Evolutionary conservation across 92 coral and sea anemone species (phyloP).

Genomic region (Montipora capitata): DNA sequence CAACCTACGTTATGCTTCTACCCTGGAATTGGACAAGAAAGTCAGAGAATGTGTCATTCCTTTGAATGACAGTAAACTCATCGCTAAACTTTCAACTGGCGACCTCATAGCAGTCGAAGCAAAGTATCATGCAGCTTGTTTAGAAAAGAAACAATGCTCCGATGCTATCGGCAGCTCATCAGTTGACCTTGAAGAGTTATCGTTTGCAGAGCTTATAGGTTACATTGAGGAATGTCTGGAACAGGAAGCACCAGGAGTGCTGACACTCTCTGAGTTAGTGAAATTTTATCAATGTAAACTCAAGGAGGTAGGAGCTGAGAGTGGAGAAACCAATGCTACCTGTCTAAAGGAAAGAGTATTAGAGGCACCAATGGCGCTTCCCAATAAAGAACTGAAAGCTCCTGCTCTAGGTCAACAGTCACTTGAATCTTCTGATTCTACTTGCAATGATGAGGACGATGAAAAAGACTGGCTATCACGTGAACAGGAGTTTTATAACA

Average conservation of each 20-base stretch:
- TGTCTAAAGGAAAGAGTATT: slow-evolving; percentile 73
- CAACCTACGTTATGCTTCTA: slow-evolving; percentile 70
- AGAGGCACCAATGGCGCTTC: slow-evolving; percentile 58
- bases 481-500: slow-evolving; percentile 43
- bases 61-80: slow-evolving; percentile 4
- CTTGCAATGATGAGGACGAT: slow-evolving; percentile 41
- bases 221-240: slow-evolving; percentile 74
- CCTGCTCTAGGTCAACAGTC: slow-evolving; percentile 42
- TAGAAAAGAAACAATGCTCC: slow-evolving; percentile 49
- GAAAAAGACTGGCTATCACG: slow-evolving; percentile 71
- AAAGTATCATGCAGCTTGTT: slow-evolving; percentile 67
- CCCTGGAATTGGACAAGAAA: slow-evolving; percentile 60
- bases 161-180: slow-evolving; percentile 42
- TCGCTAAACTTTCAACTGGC: slow-evolving; percentile 66
- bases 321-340: slow-evolving; percentile 57
- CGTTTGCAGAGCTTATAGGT: slow-evolving; percentile 75
- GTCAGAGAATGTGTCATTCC: slow-evolving; percentile 42
- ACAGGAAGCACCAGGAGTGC: slow-evolving; percentile 48
- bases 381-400: slow-evolving; percentile 41
- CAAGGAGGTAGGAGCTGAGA: slow-evolving; percentile 60
- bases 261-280: slow-evolving; percentile 67
- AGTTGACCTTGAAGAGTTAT: slow-evolving; percentile 68
- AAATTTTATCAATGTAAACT: slow-evolving; percentile 51
- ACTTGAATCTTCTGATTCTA: slow-evolving; percentile 19
- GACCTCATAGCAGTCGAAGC: slow-evolving; percentile 79